Conservation (phyloP, 2,113 vertebrate genomes). For the Anas platyrhynchos region DNA sequence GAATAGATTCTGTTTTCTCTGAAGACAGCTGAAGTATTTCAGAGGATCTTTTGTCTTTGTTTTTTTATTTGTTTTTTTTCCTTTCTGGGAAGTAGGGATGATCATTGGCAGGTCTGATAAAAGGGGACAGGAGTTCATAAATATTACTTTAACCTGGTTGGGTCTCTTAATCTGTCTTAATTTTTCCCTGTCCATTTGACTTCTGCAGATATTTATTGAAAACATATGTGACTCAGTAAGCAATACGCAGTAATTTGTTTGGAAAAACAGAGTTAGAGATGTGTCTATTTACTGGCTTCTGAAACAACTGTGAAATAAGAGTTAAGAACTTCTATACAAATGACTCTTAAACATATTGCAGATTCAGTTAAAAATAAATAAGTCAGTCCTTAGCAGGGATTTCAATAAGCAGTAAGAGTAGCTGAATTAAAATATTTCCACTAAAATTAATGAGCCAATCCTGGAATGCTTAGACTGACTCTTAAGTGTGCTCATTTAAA, state of each 20-base stretch:
- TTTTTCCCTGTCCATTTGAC: background rate
- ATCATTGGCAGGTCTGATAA: background rate
- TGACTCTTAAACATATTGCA: constrained; percentile 40
- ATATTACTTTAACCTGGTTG: background rate
- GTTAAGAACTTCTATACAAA: constrained; percentile 27
- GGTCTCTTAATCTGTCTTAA: background rate
- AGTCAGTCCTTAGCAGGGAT: constrained; percentile 18
- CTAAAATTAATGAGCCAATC: constrained; percentile 46
- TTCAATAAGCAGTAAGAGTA: constrained; percentile 35
- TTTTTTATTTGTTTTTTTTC: background rate
- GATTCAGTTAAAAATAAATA: constrained; percentile 60
- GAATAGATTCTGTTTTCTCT: background rate
- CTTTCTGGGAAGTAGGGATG: background rate
- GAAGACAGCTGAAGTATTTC: background rate
- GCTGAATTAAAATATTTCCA: constrained; percentile 43
- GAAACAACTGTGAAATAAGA: constrained; percentile 5
- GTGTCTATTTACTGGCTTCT: constrained; percentile 5
- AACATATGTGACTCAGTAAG: constrained; percentile 12
- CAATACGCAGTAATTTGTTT: background rate
- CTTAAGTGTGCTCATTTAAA: constrained; percentile 57
- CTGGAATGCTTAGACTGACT: constrained; percentile 40
- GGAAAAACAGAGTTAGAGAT: constrained; percentile 23
- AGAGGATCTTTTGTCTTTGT: background rate
- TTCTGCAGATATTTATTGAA: constrained; percentile 22
- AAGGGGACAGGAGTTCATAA: background rate